A percentile compares a stretch with the other conserved stretches of the same genome.
phyloP scores from a whole-genome alignment of 2,888 invertebrate genomes.

The Eupithecia exiguata region DNA sequence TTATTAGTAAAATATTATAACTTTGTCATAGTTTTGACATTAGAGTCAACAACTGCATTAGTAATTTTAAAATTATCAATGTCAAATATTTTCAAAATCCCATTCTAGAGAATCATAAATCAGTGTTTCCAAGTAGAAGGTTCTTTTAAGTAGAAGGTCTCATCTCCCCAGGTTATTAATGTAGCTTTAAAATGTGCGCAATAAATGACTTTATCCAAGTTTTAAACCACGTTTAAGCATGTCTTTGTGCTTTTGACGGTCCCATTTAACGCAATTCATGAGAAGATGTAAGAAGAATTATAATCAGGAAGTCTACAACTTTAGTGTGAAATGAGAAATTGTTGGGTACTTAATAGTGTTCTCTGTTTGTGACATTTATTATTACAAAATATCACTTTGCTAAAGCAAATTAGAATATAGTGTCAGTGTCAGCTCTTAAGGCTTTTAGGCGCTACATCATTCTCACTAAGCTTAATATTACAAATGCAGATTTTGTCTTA shows the following conservation, averaged over 20 bases:
- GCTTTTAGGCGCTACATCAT: background rate
- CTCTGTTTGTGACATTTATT: constrained; percentile 9
- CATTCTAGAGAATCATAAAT: constrained; percentile 24
- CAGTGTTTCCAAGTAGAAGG: constrained; percentile 53
- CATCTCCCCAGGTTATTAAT: constrained; percentile 71
- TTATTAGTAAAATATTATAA: no score
- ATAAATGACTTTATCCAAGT: constrained; percentile 72
- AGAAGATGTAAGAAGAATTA: constrained; percentile 43
- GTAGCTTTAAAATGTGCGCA: constrained; percentile 79
- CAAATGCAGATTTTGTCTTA: background rate
- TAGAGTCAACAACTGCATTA: background rate
- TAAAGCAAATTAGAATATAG: background rate
- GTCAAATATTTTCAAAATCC: background rate
- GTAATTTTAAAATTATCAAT: background rate
- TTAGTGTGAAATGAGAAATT: background rate
- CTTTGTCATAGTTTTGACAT: no score
- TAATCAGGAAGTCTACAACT: constrained; percentile 6
- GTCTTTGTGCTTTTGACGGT: constrained; percentile 70
- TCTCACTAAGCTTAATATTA: background rate
- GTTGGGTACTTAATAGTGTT: background rate
- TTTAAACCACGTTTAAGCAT: constrained; percentile 68
- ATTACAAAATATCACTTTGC: background rate
- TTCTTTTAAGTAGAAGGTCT: constrained; percentile 65
- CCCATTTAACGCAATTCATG: constrained; percentile 65
- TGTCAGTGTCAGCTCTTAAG: background rate